phyloP scores from a whole-genome alignment of 2,113 vertebrate species.

The Cyphomyrus discorhynchus region DNA sequence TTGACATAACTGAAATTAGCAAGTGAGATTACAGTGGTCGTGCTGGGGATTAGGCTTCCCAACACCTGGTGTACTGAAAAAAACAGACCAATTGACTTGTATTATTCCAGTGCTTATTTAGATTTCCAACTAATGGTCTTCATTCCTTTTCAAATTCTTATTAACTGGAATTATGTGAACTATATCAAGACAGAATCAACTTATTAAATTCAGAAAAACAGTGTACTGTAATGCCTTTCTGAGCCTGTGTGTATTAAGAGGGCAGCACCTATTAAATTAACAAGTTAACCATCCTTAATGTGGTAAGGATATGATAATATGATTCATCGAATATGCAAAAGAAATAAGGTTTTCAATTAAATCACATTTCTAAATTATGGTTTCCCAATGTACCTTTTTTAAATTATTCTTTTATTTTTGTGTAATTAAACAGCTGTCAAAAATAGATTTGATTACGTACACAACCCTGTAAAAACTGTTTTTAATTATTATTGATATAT shows the following conservation, averaged over 20 bases:
- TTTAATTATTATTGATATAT: constrained; percentile 22
- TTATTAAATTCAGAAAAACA: not conserved
- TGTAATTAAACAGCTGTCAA: constrained; percentile 43
- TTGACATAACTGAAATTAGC: not conserved
- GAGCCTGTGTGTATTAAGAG: not conserved
- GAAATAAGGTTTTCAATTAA: constrained; percentile 37
- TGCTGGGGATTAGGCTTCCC: not conserved
- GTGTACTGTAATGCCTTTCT: not conserved
- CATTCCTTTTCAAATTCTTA: not conserved
- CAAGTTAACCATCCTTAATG: not conserved
- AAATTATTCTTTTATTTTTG: constrained; percentile 39
- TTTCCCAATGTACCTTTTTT: constrained; percentile 29
- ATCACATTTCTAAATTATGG: constrained; percentile 36
- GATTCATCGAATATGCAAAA: constrained; percentile 20
- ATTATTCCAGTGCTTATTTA: not conserved
- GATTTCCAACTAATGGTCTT: not conserved
- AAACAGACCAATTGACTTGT: not conserved
- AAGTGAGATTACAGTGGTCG: not conserved
- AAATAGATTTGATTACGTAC: constrained; percentile 39
- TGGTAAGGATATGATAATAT: not conserved
- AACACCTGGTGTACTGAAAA: not conserved
- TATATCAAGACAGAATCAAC: not conserved
- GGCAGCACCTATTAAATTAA: constrained; percentile 4
- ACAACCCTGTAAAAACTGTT: constrained; percentile 18
- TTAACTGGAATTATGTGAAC: not conserved